These are phyloP conservation scores for Charanyca ferruginea DNA, from an alignment of 2,888 invertebrate genomes.

Conservation along the genomic window DNA sequence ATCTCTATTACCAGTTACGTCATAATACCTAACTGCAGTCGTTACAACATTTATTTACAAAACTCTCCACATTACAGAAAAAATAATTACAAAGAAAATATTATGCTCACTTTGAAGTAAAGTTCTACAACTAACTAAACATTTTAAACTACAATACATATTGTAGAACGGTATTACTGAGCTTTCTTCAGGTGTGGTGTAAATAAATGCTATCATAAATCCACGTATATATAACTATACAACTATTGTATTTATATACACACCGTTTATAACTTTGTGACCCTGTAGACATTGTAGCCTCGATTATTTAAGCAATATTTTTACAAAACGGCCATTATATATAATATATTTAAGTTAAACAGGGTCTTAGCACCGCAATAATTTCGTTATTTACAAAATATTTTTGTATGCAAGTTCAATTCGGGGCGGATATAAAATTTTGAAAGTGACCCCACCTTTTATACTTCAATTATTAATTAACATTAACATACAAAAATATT, in stretches of 20 bases:
- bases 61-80: slow-evolving; percentile 39
- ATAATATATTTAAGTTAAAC: slow-evolving; percentile 70
- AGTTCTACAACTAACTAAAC: slow-evolving; percentile 57
- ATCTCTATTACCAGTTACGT: slow-evolving; percentile 41
- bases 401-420: slow-evolving; percentile 57
- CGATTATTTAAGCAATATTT: slow-evolving; percentile 76
- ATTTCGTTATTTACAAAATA: slow-evolving; percentile 65
- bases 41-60: slow-evolving; percentile 59
- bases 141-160: slow-evolving; percentile 63
- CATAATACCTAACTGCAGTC: slow-evolving; percentile 14
- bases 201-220: slow-evolving; percentile 83
- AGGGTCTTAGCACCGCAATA: slow-evolving; percentile 86
- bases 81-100: slow-evolving; percentile 66
- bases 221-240: slow-evolving; percentile 69
- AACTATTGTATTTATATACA: slow-evolving; percentile 77
- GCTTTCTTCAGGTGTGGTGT: slow-evolving; percentile 90
- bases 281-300: slow-evolving; percentile 88
- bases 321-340: slow-evolving; percentile 77
- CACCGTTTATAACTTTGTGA: slow-evolving; percentile 82
- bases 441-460: slow-evolving; percentile 48
- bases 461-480: slow-evolving; percentile 45
- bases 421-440: slow-evolving; percentile 43
- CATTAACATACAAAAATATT: slow-evolving; percentile 58
- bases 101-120: slow-evolving; percentile 70
- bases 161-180: slow-evolving; percentile 80